Conservation (phyloP, 2,797 vertebrate genomes). For the Apogon hyalosoma region DNA sequence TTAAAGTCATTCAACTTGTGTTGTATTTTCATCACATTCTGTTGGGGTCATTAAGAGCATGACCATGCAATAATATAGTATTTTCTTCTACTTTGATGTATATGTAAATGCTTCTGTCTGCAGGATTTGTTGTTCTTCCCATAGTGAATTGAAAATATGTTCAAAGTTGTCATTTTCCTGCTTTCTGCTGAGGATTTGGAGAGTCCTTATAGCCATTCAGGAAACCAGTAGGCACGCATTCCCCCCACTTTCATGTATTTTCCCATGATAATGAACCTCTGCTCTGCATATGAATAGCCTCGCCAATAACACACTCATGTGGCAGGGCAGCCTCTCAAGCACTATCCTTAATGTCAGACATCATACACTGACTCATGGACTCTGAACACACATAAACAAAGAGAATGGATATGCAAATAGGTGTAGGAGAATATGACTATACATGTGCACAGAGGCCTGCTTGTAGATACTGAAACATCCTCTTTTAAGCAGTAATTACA, state of each 20-base stretch:
- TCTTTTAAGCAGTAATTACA: slow-evolving; percentile 49
- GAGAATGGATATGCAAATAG: slow-evolving; percentile 34
- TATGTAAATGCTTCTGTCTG: slow-evolving; percentile 32
- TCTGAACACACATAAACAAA: slow-evolving; percentile 26
- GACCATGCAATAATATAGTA: background rate
- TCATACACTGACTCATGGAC: slow-evolving; percentile 19
- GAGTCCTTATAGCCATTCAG: slow-evolving; percentile 57
- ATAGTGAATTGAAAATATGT: slow-evolving; percentile 57
- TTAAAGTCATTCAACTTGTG: too few species aligned
- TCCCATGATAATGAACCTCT: slow-evolving; percentile 73
- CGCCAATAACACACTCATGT: slow-evolving; percentile 59
- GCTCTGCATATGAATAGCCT: slow-evolving; percentile 77
- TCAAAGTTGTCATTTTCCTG: slow-evolving; percentile 46
- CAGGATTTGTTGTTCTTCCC: slow-evolving; percentile 42
- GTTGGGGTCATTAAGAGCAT: too few species aligned
- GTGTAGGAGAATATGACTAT: slow-evolving; percentile 17
- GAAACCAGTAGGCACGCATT: slow-evolving; percentile 53
- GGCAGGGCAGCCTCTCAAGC: slow-evolving; percentile 41
- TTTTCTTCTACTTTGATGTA: slow-evolving; percentile 29
- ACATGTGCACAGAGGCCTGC: slow-evolving; percentile 3
- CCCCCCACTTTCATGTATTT: slow-evolving; percentile 67
- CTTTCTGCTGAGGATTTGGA: slow-evolving; percentile 54
- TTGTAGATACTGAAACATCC: slow-evolving; percentile 8
- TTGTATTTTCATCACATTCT: too few species aligned
- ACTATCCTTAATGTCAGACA: slow-evolving; percentile 31